Evolutionary conservation across 2,888 invertebrate species (phyloP), one percentile per base, ranked within the genome.

Genomic region (Leptogaster cylindrica): DNA sequence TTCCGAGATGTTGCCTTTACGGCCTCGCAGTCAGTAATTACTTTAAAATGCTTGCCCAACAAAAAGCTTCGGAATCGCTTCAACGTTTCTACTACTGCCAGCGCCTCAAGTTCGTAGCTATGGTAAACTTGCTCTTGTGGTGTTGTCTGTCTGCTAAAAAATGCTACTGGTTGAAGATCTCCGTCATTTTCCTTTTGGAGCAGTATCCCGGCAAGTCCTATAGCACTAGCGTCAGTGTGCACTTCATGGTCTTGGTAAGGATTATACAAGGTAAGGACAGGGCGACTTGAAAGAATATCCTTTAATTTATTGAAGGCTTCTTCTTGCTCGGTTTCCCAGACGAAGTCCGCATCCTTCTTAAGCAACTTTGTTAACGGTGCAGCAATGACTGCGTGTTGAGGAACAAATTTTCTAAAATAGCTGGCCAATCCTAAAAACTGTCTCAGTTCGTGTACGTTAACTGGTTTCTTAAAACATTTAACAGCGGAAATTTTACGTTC

Each of bases 401-500:
- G 67, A 2, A 67, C 23, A 55, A 41, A 69, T 33, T 52, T 66
- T n/a, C 69, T 23, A 63, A 69, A 69, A 69, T 69, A 69, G 18
- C 52, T 67, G 7, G 44, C 50, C 36, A 69, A 50, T 14, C 64
- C 52, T 31, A 70, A 41, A 33, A 67, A 70, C 33, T 67, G 67
- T 6, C 67, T 39, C n/a, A 63, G 28, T 48, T 67, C 44, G 14
- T 66, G 66, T 14, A 68, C 66, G 55, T n/a, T 68, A 3, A n/a
- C 5, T 52, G 68, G 66, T 3, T 14, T 48, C 41, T 39, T 12
- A 41, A 66, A 52, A 3, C 27, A 50, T 31, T 51, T 27, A 7
- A 70, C 41, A 0, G 70, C 16, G 16, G 67, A 61, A 20, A 52
- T 68, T 16, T 69, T 69, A 10, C 1, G 16, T 8, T 28, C 41